Conservation (phyloP, 2,113 vertebrate genomes). For the Sander lucioperca region DNA sequence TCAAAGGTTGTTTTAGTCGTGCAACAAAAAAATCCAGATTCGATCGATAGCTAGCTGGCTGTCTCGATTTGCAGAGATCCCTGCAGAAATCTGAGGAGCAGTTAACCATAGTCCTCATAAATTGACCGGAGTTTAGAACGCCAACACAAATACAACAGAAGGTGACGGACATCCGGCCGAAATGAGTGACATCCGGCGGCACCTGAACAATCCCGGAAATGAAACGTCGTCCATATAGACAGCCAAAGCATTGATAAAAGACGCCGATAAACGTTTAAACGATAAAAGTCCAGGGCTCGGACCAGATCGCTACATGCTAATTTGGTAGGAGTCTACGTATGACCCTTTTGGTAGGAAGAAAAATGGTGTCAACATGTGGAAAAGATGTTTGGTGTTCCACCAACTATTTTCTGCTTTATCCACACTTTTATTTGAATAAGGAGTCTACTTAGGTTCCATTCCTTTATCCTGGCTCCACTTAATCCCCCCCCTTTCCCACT, state of each 20-base stretch:
- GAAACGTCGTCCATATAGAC: no score
- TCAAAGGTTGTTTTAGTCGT: no score
- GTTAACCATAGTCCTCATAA: no score
- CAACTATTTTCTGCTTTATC: slow-evolving; percentile 1
- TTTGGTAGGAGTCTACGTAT: neutral
- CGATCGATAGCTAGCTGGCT: no score
- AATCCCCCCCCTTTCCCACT: neutral
- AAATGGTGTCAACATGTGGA: neutral
- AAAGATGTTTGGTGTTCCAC: neutral
- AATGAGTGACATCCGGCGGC: no score
- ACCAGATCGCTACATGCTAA: neutral
- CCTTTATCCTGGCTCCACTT: slow-evolving; percentile 15
- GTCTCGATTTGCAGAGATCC: no score
- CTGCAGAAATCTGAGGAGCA: no score
- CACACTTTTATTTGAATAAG: neutral
- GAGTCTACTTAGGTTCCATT: neutral
- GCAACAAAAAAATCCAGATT: no score
- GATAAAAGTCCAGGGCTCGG: neutral
- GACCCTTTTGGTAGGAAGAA: neutral
- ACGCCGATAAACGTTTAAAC: neutral
- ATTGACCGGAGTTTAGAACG: no score
- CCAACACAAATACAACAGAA: no score
- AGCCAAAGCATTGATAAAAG: neutral
- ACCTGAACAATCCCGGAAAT: no score
- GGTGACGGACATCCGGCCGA: no score